phyloP scores from a whole-genome alignment of 2,888 invertebrate genomes.

The Meteorus cinctellus region DNA sequence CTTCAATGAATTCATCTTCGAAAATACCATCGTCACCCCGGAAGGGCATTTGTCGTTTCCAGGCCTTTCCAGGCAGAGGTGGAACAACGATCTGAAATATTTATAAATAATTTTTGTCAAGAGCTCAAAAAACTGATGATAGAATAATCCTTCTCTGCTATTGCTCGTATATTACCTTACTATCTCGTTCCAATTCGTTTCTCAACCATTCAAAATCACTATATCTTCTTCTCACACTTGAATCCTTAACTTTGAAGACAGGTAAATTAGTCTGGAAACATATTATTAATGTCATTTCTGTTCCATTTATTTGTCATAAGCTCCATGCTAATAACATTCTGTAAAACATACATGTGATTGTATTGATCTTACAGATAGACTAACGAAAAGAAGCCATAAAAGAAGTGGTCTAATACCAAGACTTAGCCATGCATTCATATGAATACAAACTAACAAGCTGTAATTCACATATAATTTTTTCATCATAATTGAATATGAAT shows the following conservation, averaged over 20 bases:
- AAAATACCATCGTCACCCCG: constrained; percentile 99
- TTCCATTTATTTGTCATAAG: background rate
- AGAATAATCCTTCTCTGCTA: no score
- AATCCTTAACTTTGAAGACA: constrained; percentile 99
- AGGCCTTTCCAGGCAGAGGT: constrained; percentile 97
- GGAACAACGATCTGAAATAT: constrained; percentile 94
- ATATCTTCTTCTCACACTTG: constrained; percentile 96
- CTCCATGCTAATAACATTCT: background rate
- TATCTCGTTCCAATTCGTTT: constrained; percentile 98
- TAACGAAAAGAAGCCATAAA: background rate
- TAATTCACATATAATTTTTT: background rate
- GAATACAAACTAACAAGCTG: background rate
- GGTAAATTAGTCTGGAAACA: constrained; percentile 96
- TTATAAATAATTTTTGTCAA: constrained; percentile 6
- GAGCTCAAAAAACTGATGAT: background rate
- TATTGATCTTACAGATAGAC: background rate
- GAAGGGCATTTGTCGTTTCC: constrained; percentile 98
- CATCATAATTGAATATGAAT: constrained; percentile 2
- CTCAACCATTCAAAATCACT: constrained; percentile 99
- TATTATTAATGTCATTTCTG: constrained; percentile 46
- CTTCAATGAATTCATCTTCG: constrained; percentile 99
- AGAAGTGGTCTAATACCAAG: background rate
- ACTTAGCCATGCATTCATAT: constrained; percentile 8
- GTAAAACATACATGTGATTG: background rate
- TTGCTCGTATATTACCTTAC: constrained; percentile 81